These are phyloP conservation scores for Ornithoptera alexandrae DNA, from an alignment of 2,888 invertebrate genomes.

Conservation along the genomic window DNA sequence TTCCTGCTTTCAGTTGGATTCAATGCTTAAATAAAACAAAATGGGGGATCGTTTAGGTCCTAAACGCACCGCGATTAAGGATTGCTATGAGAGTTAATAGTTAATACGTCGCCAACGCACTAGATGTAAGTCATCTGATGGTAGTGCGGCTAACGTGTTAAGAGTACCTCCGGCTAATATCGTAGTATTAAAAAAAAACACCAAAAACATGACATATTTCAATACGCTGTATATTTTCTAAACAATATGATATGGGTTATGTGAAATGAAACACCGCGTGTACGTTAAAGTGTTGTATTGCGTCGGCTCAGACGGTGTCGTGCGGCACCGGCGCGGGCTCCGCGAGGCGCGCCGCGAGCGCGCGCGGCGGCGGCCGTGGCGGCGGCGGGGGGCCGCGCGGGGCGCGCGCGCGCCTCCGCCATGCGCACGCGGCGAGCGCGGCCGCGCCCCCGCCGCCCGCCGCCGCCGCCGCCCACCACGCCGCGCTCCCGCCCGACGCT, in stretches of 20 bases:
- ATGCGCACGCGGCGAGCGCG: conserved; percentile 52
- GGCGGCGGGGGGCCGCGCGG: conserved; percentile 45
- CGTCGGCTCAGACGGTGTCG: conserved; percentile 70
- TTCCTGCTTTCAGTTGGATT: no score
- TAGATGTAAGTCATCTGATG: no score
- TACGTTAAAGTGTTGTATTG: conserved; percentile 68
- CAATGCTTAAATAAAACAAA: no score
- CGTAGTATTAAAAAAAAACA: no score
- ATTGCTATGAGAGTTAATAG: no score
- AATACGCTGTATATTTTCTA: conserved; percentile 24
- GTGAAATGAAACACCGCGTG: conserved; percentile 45
- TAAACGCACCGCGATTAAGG: no score
- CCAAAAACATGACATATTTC: conserved; percentile 6
- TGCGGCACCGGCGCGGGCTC: conserved; percentile 47
- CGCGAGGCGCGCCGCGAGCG: conserved; percentile 65
- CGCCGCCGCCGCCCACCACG: conserved; percentile 46
- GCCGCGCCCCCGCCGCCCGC: conserved; percentile 43
- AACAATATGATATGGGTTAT: conserved; percentile 24
- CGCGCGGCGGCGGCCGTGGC: conserved; percentile 64
- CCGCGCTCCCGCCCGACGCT: conserved; percentile 44
- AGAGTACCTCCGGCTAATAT: no score
- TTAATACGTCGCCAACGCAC: no score
- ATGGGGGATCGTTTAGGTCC: no score
- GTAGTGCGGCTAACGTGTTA: no score
- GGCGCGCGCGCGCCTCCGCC: conserved; percentile 59